Evolutionary conservation across 1,140 invertebrate species (phyloP).

Genomic region (Drosophila lowei): DNA sequence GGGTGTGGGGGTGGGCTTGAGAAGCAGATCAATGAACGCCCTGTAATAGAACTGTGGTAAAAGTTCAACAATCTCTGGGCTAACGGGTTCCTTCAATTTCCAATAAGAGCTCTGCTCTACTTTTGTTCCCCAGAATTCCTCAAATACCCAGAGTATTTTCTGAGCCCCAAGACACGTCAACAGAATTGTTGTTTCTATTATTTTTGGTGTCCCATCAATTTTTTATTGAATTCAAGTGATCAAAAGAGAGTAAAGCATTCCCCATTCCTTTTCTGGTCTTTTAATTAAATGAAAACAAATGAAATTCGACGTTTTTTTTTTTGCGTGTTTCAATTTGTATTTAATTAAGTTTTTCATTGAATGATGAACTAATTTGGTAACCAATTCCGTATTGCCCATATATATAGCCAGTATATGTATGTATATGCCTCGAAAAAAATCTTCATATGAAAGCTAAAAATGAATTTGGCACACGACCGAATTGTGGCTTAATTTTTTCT

Average conservation of each 20-base stretch:
- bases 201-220: too few species aligned
- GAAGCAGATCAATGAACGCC: too few species aligned
- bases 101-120: neutral
- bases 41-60: too few species aligned
- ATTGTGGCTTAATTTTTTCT: constrained; percentile 10
- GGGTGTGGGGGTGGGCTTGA: too few species aligned
- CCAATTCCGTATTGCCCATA: constrained; percentile 36
- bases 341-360: constrained; percentile 46
- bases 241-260: neutral
- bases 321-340: constrained; percentile 27
- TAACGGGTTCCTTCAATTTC: neutral
- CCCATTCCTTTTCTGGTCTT: neutral
- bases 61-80: too few species aligned
- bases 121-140: neutral
- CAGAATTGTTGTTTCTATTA: too few species aligned
- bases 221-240: too few species aligned
- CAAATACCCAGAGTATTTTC: neutral
- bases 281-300: constrained; percentile 30
- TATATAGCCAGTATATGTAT: constrained; percentile 12
- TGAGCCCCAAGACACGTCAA: too few species aligned
- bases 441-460: constrained; percentile 48
- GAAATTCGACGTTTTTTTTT: too few species aligned
- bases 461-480: constrained; percentile 62
- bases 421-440: constrained; percentile 24
- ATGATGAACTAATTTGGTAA: constrained; percentile 46